Base-by-base conservation (phyloP, 2,797 vertebrate species). In the Chaenodraco wilsoni region DNA sequence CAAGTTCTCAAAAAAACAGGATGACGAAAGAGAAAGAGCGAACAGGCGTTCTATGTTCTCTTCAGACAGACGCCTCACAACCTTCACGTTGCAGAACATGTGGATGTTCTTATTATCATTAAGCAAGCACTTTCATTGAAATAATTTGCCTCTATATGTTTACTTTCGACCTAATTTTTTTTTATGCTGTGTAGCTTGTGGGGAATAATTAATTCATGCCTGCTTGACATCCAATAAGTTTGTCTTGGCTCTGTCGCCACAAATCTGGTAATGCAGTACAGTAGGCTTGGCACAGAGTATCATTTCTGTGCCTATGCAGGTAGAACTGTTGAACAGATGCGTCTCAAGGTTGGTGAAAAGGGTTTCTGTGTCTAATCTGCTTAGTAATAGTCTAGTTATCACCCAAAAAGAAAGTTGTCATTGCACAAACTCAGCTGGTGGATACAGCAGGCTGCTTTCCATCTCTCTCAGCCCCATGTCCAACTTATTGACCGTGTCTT, bases 51-150 rank as follows among this genome's bases (percentile, higher is more conserved):
- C 21, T 9, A 73, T 80, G 71, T 74, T 21, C 45, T 51, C 77
- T 23, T 33, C 56, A 61, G 31, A 74, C 41, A 31, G 49, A 79
- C 16, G 58, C 43, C 0, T 3, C 4, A 23, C 8, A 74, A 76
- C 49, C 72, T 54, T 13, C 44, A 52, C 70, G 70, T 65, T 65
- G 31, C 21, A 15, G 40, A 48, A 59, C 49, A 15, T 1, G 11
- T 56, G 49, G 57, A 79, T 62, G 27, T 31, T 50, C 63, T 81
- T 79, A 58, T 83, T 50, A 50, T 77, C 44, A 7, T 62, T 50
- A 33, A 43, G 33, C 65, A 82, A 81, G 79, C 57, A 59, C 50
- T 74, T 67, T 78, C 70, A 89, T 87, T 77, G 84, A 84, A 79
- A 72, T 40, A 74, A 64, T 50, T 41, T 10, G 65, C 51, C 72